Evolutionary conservation across 2,113 vertebrate genomes (phyloP).

Genomic region (Benitochromis conjunctus): DNA sequence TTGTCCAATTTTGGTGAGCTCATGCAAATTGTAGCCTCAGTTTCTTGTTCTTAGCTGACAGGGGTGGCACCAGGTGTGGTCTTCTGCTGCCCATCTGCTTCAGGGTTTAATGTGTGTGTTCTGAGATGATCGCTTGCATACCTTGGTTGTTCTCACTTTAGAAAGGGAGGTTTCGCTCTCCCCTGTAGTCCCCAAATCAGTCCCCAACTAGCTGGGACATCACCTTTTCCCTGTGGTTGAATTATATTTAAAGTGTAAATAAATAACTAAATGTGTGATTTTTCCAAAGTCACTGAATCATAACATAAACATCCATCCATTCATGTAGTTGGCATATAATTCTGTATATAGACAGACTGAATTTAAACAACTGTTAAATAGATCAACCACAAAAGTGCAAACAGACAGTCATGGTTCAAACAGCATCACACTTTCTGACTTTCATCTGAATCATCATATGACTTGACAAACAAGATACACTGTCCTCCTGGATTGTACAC

Average conservation of each 20-base stretch:
- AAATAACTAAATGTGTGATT: not conserved
- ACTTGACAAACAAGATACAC: not conserved
- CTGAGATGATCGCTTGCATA: accelerated
- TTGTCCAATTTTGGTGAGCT: not conserved
- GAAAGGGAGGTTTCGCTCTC: not conserved
- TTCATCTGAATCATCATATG: not conserved
- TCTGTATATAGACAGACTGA: not conserved
- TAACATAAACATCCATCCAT: not conserved
- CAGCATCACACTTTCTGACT: not conserved
- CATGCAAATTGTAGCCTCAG: not conserved
- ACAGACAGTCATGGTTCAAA: not conserved
- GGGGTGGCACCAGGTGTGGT: not conserved
- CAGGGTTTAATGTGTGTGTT: not conserved
- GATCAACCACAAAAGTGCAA: not conserved
- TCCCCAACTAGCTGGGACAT: not conserved
- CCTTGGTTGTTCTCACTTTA: not conserved
- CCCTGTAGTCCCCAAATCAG: not conserved
- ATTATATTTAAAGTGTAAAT: not conserved
- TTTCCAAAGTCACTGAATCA: not conserved
- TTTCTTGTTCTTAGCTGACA: not conserved
- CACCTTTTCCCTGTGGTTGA: not conserved
- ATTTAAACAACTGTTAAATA: not conserved
- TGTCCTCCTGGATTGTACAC: not conserved
- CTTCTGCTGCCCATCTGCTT: not conserved
- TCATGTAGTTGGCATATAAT: not conserved